These are phyloP conservation scores for Hippocampus abdominalis DNA, from an alignment of 2,113 vertebrate species.

Conservation along the genomic window DNA sequence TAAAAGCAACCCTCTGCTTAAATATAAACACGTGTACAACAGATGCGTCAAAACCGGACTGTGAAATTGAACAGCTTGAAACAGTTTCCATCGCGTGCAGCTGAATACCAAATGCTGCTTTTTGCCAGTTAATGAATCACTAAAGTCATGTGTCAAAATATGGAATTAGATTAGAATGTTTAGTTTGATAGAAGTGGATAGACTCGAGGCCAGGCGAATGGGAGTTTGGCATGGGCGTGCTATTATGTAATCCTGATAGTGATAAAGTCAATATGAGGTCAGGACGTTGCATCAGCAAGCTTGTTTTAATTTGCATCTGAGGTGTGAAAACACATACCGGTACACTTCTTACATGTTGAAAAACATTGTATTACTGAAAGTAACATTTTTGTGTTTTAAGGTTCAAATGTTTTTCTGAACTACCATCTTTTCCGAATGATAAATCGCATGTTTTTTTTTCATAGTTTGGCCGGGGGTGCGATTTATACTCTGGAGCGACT, in stretches of 20 bases:
- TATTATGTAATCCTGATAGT: background rate
- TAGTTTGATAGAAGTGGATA: background rate
- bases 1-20: constrained; percentile 29
- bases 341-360: background rate
- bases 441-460: no score
- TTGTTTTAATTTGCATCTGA: background rate
- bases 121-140: background rate
- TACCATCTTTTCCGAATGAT: no score
- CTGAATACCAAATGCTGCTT: constrained; percentile 9
- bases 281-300: background rate
- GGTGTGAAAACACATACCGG: background rate
- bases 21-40: constrained; percentile 15
- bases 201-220: background rate
- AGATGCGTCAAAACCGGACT: constrained; percentile 27
- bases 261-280: background rate
- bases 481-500: no score
- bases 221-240: background rate
- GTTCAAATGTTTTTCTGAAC: no score
- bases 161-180: constrained; percentile 1
- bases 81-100: background rate
- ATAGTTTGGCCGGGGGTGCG: no score
- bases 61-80: constrained; percentile 22
- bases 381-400: background rate
- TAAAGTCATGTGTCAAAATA: background rate
- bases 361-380: background rate